phyloP scores from a whole-genome alignment of 2,797 vertebrate species.

The Sebastolobus alascanus region DNA sequence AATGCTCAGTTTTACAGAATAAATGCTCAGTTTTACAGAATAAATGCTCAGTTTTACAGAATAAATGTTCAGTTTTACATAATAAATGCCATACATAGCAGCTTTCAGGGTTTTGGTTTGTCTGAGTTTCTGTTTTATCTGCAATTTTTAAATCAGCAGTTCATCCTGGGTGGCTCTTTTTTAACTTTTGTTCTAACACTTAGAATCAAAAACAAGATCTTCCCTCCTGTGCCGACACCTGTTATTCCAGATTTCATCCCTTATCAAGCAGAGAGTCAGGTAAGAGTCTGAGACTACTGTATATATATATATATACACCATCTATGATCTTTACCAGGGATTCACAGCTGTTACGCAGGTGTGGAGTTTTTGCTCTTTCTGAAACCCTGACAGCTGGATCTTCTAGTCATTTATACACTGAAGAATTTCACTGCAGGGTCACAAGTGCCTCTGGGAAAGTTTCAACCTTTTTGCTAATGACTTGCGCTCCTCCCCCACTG shows the following conservation, averaged over 20 bases:
- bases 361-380: not conserved
- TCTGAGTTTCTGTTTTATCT: not conserved
- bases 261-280: conserved; percentile 43
- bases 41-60: not conserved
- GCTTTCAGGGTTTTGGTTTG: not conserved
- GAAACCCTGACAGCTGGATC: not conserved
- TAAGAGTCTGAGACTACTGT: conserved; percentile 29
- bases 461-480: not conserved
- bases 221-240: conserved; percentile 75
- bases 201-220: conserved; percentile 68
- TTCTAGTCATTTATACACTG: not conserved
- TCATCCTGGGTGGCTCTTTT: not conserved
- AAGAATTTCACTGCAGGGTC: not conserved
- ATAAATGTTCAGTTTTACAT: not conserved
- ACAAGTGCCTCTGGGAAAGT: not conserved
- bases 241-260: conserved; percentile 59
- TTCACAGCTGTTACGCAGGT: not conserved
- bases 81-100: not conserved
- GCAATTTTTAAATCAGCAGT: not conserved
- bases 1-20: not conserved
- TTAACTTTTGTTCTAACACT: not conserved
- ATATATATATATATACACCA: no score
- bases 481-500: not conserved
- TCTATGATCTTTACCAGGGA: not conserved
- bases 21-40: not conserved